Conservation (phyloP, 2,888 invertebrate species). For the Ochropleura leucogaster region DNA sequence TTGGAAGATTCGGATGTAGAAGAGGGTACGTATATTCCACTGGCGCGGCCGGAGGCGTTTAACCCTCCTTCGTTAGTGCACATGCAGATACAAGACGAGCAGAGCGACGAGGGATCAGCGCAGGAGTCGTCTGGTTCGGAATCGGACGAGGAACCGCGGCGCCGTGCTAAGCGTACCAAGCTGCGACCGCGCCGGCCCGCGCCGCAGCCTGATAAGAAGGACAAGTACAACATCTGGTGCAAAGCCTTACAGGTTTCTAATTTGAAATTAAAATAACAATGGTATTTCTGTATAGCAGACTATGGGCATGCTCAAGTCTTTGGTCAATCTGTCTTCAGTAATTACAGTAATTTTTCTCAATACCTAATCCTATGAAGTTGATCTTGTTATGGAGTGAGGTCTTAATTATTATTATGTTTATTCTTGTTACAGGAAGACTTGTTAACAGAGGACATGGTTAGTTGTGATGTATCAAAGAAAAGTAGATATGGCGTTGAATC, state of each 20-base stretch:
- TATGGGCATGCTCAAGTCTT: neutral
- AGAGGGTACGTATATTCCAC: slow-evolving; percentile 90
- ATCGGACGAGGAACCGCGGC: slow-evolving; percentile 90
- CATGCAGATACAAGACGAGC: slow-evolving; percentile 91
- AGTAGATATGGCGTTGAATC: slow-evolving; percentile 93
- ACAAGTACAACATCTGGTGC: slow-evolving; percentile 95
- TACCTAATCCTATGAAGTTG: neutral
- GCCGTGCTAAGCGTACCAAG: slow-evolving; percentile 89
- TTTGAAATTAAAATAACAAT: neutral
- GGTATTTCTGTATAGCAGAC: neutral
- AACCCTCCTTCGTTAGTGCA: slow-evolving; percentile 87
- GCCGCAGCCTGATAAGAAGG: slow-evolving; percentile 87
- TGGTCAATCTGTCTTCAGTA: neutral
- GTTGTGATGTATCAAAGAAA: slow-evolving; percentile 94
- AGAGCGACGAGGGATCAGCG: slow-evolving; percentile 90
- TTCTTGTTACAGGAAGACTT: slow-evolving; percentile 93
- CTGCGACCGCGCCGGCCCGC: slow-evolving; percentile 79
- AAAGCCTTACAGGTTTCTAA: slow-evolving; percentile 87
- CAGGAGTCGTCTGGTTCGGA: slow-evolving; percentile 89
- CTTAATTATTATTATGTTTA: neutral
- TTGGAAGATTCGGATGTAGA: slow-evolving; percentile 89
- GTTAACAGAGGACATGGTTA: slow-evolving; percentile 94
- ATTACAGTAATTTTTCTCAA: neutral
- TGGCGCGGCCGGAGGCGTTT: slow-evolving; percentile 90
- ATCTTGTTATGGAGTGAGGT: neutral